Conservation (phyloP, 2,797 vertebrate species). For the Arrhamphus sclerolepis region DNA sequence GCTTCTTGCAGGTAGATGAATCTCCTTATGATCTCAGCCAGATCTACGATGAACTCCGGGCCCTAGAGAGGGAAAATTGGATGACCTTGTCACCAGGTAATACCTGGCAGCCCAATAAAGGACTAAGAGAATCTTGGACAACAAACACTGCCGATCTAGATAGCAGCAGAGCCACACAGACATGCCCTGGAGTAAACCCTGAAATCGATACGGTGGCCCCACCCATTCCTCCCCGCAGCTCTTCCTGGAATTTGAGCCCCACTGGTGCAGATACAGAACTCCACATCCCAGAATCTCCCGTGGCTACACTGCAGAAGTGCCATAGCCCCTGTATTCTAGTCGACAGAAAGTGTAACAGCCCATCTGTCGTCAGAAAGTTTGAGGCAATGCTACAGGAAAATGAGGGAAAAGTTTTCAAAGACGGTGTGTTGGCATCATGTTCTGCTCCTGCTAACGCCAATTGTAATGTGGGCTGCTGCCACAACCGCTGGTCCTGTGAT, state of each 20-base stretch:
- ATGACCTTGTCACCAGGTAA: conserved; percentile 71
- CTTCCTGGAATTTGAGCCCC: conserved; percentile 87
- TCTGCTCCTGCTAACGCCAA: conserved; percentile 70
- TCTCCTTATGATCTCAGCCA: conserved; percentile 63
- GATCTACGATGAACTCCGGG: conserved; percentile 77
- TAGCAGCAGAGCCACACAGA: conserved; percentile 57
- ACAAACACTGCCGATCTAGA: conserved; percentile 52
- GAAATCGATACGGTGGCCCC: conserved; percentile 77
- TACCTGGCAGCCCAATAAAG: conserved; percentile 60
- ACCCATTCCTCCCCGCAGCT: conserved; percentile 88
- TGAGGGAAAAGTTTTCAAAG: conserved; percentile 79
- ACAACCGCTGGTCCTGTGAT: conserved; percentile 85
- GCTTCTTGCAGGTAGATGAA: conserved; percentile 64
- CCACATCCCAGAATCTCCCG: conserved; percentile 73
- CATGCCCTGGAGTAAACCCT: conserved; percentile 30
- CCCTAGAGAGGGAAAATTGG: conserved; percentile 81
- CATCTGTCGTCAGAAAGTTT: conserved; percentile 78
- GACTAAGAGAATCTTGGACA: conserved; percentile 53
- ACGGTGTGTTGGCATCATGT: conserved; percentile 64
- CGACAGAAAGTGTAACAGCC: conserved; percentile 75
- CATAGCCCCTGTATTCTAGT: conserved; percentile 65
- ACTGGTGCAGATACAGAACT: conserved; percentile 76
- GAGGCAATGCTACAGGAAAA: conserved; percentile 80
- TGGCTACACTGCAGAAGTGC: conserved; percentile 67
- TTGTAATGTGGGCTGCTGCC: conserved; percentile 81